Evolutionary conservation across 30 jellyfish, hydroid and myxozoan species (phyloP).

Genomic region (Chrysaora quinquecirrha): DNA sequence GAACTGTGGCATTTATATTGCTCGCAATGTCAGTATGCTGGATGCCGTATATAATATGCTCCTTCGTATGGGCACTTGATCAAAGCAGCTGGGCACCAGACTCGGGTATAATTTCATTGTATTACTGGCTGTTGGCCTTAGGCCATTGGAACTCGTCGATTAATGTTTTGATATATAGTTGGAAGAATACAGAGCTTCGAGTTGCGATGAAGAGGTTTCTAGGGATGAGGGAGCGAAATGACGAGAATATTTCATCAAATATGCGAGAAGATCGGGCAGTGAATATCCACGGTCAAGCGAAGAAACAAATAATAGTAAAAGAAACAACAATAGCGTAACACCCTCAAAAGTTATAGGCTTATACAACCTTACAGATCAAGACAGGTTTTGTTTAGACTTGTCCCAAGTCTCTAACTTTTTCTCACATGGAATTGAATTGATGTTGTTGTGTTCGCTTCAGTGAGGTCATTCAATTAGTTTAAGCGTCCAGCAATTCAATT

Average conservation of each 20-base stretch:
- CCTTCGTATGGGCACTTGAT: constrained; percentile 45
- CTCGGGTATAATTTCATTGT: constrained; percentile 19
- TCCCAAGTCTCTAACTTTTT: too few species aligned
- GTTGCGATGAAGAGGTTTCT: constrained; percentile 37
- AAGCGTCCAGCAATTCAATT: too few species aligned
- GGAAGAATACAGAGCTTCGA: constrained; percentile 83
- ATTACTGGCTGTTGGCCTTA: constrained; percentile 66
- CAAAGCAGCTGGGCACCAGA: constrained; percentile 12
- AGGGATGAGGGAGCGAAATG: constrained; percentile 8
- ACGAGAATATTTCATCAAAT: constrained; percentile 13
- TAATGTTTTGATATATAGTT: constrained; percentile 79
- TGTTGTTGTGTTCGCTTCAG: too few species aligned
- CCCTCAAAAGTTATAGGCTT: too few species aligned
- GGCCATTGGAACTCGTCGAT: constrained; percentile 84
- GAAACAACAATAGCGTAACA: too few species aligned
- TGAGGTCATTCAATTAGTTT: too few species aligned
- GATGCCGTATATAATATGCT: constrained; percentile 65
- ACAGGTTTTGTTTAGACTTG: too few species aligned
- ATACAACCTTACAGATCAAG: too few species aligned
- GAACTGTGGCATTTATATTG: constrained; percentile 70
- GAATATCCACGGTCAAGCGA: too few species aligned
- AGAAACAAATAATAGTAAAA: too few species aligned
- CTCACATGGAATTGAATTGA: too few species aligned
- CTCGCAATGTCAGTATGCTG: constrained; percentile 78
- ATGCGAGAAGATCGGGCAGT: neutral